These are phyloP conservation scores for Amblyopsis rosae DNA, from an alignment of 2,113 vertebrate genomes.

Conservation along the genomic window DNA sequence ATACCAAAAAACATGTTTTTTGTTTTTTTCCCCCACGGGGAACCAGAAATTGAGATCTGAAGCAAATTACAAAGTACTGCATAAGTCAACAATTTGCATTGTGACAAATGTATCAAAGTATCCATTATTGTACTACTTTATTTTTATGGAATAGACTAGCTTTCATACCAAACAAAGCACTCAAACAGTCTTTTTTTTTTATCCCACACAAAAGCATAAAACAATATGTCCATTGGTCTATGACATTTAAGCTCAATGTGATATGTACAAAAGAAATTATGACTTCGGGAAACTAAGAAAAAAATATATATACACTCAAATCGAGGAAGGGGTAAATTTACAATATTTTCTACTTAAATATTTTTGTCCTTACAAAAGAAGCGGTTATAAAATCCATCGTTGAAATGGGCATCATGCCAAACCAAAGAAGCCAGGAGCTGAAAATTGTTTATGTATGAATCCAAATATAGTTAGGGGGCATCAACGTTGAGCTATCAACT, in stretches of 20 bases:
- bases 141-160: not conserved
- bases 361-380: constrained; percentile 21
- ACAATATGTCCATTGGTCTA: constrained; percentile 31
- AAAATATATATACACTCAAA: not conserved
- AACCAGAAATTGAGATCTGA: too few species aligned
- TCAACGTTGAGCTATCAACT: not conserved
- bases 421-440: constrained; percentile 21
- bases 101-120: too few species aligned
- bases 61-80: too few species aligned
- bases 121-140: too few species aligned
- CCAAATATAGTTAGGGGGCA: constrained; percentile 32
- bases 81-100: not conserved
- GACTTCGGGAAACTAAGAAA: not conserved
- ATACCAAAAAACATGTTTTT: too few species aligned
- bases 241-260: constrained; percentile 33
- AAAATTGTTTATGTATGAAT: constrained; percentile 22
- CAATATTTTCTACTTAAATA: constrained; percentile 2
- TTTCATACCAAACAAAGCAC: not conserved
- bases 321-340: constrained; percentile 10
- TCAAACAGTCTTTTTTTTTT: constrained; percentile 48
- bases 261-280: constrained; percentile 50
- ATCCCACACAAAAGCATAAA: constrained; percentile 55
- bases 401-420: constrained; percentile 7
- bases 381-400: constrained; percentile 23
- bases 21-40: too few species aligned